These are phyloP conservation scores for Thereva nobilitata DNA, from an alignment of 2,888 invertebrate genomes.

Conservation along the genomic window DNA sequence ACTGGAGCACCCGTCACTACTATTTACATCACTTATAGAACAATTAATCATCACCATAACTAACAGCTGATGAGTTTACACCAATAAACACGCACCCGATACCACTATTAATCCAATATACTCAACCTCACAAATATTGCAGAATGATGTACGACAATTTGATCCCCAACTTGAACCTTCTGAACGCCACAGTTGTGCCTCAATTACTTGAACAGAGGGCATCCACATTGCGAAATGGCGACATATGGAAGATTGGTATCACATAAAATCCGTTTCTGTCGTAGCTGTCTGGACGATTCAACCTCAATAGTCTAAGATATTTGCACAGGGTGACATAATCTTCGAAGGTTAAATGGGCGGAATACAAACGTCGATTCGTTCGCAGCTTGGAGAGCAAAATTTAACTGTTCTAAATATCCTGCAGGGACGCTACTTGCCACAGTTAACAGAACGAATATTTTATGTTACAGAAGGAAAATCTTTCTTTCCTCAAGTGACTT, in stretches of 20 bases:
- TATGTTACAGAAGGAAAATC: no score
- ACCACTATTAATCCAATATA: constrained; percentile 30
- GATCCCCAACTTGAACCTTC: not conserved
- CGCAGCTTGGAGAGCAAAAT: no score
- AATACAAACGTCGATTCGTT: no score
- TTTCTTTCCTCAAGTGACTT: not conserved
- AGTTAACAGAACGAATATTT: no score
- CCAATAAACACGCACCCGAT: constrained; percentile 8
- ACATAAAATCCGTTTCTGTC: no score
- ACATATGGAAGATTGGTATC: no score
- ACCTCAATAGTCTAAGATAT: no score
- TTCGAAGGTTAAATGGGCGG: no score
- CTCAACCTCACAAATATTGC: constrained; percentile 11
- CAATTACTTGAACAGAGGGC: constrained; percentile 12
- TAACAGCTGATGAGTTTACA: constrained; percentile 3
- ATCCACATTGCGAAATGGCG: constrained; percentile 4
- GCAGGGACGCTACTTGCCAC: no score
- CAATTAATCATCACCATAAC: constrained; percentile 43
- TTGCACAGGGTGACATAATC: no score
- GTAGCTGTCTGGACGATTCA: no score
- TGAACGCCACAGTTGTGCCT: not conserved
- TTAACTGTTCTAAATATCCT: no score
- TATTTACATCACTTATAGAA: constrained; percentile 39
- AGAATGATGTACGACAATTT: constrained; percentile 8
- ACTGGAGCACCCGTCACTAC: constrained; percentile 27